Evolutionary conservation across 2,888 invertebrate species (phyloP).

Genomic region (Bombylius major): DNA sequence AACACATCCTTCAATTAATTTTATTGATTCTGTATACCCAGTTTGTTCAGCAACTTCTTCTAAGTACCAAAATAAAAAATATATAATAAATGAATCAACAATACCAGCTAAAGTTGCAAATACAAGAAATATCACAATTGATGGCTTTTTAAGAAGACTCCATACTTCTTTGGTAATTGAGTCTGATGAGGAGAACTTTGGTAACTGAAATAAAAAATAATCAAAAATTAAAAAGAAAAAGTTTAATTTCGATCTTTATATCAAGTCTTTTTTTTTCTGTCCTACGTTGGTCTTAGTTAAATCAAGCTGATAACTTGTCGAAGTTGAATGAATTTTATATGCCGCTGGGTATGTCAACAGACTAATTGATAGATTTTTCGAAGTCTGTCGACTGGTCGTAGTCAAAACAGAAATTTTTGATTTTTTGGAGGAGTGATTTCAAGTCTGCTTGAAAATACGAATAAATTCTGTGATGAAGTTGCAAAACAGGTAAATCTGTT

Average conservation of each 20-base stretch:
- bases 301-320: too few species aligned
- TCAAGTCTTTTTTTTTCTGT: neutral
- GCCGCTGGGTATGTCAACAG: too few species aligned
- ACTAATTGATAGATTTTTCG: too few species aligned
- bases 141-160: slow-evolving; percentile 46
- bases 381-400: too few species aligned
- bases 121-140: slow-evolving; percentile 53
- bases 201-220: slow-evolving; percentile 41
- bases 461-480: too few species aligned
- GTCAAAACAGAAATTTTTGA: too few species aligned
- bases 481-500: too few species aligned
- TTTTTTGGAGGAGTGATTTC: too few species aligned
- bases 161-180: slow-evolving; percentile 56
- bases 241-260: neutral
- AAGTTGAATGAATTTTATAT: too few species aligned
- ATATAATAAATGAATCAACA: slow-evolving; percentile 67
- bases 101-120: slow-evolving; percentile 67
- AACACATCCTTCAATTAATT: slow-evolving; percentile 65
- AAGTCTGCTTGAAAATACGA: too few species aligned
- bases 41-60: slow-evolving; percentile 59
- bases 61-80: slow-evolving; percentile 72
- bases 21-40: slow-evolving; percentile 50
- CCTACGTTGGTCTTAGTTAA: too few species aligned
- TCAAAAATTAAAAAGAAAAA: neutral
- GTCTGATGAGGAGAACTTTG: slow-evolving; percentile 51